These are phyloP conservation scores for Lagria hirta DNA, from an alignment of 2,888 invertebrate genomes.

Conservation along the genomic window DNA sequence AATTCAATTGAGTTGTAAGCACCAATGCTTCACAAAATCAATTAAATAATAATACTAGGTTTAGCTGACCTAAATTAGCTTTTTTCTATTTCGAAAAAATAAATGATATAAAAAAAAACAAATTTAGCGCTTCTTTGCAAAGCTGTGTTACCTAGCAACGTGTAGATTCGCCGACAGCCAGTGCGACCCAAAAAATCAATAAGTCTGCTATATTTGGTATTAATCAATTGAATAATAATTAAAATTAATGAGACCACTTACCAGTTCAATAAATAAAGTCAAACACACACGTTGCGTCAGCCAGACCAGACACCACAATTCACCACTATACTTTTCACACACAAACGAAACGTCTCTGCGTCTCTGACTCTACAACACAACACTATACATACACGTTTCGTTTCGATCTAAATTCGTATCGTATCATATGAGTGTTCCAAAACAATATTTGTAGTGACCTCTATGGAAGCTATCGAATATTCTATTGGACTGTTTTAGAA, in stretches of 20 bases:
- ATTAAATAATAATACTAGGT: too few species aligned
- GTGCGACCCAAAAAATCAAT: slow-evolving; percentile 2
- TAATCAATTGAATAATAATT: slow-evolving; percentile 9
- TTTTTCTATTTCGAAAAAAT: too few species aligned
- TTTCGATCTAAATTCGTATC: slow-evolving; percentile 19
- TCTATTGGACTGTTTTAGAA: slow-evolving; percentile 5
- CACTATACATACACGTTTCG: slow-evolving; percentile 11
- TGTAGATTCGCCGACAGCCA: slow-evolving; percentile 1
- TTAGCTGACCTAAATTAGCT: too few species aligned
- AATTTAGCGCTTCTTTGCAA: slow-evolving; percentile 16
- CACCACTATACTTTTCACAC: too few species aligned
- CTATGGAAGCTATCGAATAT: slow-evolving; percentile 3
- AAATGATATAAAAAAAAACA: too few species aligned
- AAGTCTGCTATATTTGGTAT: slow-evolving; percentile 2
- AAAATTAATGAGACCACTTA: slow-evolving; percentile 4
- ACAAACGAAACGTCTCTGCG: too few species aligned
- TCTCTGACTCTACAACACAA: slow-evolving; percentile 7
- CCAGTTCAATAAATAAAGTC: slow-evolving; percentile 12
- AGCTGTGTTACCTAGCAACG: slow-evolving; percentile 17
- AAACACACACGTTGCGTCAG: slow-evolving; percentile 13
- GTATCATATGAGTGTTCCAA: slow-evolving; percentile 16
- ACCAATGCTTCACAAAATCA: too few species aligned
- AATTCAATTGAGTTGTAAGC: too few species aligned
- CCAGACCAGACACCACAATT: too few species aligned
- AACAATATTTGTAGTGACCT: slow-evolving; percentile 4